Conservation (phyloP, 2,113 vertebrate genomes). For the Dicerorhinus sumatrensis region DNA sequence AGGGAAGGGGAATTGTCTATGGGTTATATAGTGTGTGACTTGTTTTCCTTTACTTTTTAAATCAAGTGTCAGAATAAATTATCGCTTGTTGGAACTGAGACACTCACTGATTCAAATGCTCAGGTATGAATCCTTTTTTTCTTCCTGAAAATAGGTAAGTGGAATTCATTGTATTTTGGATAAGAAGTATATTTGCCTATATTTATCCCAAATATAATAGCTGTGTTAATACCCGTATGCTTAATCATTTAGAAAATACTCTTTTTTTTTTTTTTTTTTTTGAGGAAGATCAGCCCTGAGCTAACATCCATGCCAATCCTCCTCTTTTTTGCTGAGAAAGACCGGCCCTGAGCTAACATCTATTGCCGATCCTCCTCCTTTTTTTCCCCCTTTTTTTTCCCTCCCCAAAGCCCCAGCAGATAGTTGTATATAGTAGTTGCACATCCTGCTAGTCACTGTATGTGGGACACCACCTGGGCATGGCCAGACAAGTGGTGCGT, state of each 20-base stretch:
- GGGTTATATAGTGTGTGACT: conserved; percentile 47
- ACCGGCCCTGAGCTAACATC: too few relatives aligned
- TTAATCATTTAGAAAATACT: conserved; percentile 11
- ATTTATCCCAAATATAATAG: conserved; percentile 36
- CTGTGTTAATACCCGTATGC: not conserved
- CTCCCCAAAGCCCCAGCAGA: too few relatives aligned
- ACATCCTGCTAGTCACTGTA: too few relatives aligned
- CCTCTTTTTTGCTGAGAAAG: too few relatives aligned
- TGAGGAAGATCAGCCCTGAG: too few relatives aligned
- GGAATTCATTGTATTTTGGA: conserved; percentile 62
- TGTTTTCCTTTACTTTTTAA: conserved; percentile 79
- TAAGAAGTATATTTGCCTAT: conserved; percentile 33
- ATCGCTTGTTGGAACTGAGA: conserved; percentile 61
- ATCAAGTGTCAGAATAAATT: conserved; percentile 84
- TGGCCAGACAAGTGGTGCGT: too few relatives aligned
- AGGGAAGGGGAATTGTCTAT: not conserved
- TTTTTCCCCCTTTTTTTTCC: too few relatives aligned
- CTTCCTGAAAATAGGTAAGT: conserved; percentile 52
- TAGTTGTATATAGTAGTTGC: too few relatives aligned
- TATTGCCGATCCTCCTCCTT: too few relatives aligned
- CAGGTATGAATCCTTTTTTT: conserved; percentile 83
- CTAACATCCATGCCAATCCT: too few relatives aligned
- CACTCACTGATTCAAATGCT: conserved; percentile 57
- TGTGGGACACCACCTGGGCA: too few relatives aligned
- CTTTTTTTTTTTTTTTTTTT: too few relatives aligned